Evolutionary conservation across 2,797 vertebrate species (phyloP).

Genomic region (Chaetophractus vellerosus): DNA sequence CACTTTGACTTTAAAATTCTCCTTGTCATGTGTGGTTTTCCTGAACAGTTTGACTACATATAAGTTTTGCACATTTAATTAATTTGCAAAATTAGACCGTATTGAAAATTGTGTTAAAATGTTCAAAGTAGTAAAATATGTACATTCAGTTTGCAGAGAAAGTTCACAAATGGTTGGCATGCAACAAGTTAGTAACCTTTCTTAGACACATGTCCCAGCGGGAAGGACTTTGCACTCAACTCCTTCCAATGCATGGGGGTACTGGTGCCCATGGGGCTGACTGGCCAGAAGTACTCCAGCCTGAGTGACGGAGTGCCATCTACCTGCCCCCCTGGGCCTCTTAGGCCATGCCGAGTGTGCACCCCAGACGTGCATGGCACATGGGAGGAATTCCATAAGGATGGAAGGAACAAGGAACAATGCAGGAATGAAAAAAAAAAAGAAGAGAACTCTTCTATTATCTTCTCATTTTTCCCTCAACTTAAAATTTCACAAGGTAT

Average conservation of each 20-base stretch:
- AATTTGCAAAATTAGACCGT: conserved; percentile 53
- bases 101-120: conserved; percentile 38
- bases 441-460: neutral
- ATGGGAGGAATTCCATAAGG: neutral
- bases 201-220: neutral
- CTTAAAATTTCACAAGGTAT: neutral
- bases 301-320: neutral
- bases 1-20: conserved; percentile 55
- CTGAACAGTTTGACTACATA: conserved; percentile 46
- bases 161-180: neutral
- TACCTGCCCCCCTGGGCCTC: neutral
- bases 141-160: conserved; percentile 19
- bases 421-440: neutral
- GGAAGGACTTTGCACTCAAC: neutral
- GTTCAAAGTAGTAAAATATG: neutral
- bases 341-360: neutral
- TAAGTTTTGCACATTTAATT: conserved; percentile 31
- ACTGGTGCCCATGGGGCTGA: neutral
- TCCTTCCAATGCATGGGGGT: neutral
- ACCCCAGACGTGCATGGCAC: neutral
- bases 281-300: neutral
- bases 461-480: conserved; percentile 8
- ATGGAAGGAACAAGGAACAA: neutral
- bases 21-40: neutral
- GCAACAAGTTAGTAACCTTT: neutral